Base-by-base conservation (phyloP, 1,140 invertebrate genomes). In the Camponotus pennsylvanicus region DNA sequence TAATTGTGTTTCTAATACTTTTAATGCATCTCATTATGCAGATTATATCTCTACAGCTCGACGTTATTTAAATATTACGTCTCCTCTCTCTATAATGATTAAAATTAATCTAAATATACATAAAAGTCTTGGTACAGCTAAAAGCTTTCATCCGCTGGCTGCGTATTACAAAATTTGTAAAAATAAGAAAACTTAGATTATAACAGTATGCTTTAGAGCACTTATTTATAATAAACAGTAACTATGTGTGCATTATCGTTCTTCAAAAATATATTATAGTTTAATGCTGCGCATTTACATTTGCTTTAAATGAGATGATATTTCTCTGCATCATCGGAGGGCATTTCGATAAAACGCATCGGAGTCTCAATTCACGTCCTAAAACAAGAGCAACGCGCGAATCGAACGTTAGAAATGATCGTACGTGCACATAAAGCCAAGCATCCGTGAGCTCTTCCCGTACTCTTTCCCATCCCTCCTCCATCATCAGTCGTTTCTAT, bases 371-470 rank as follows among this genome's bases (percentile, higher is more conserved):
- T 71, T 82, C 79, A 49, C 69, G 40, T 73, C 18, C 40, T n/a
- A 27, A 73, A 83, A 83, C 73, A 34, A 8, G 52, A 73, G 69
- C 67, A 83, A 42, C 27, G 64, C 52, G 49, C 15, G 32, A 73
- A 61, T 73, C 40, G 27, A 83, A 73, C 69, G 57, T 75, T 83
- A 42, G 55, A 70, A 73, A 73, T 18, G 69, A 71, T 61, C 42
- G 69, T 73, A 73, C 79, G 79, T 61, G 79, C 66, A 45, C 49
- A 80, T 80, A 80, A 80, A 82, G 52, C 52, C 69, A 61, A 73
- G 69, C 55, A 80, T 57, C 37, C 40, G 40, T 34, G 79, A 82
- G 42, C 69, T 63, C 18, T 75, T 40, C 32, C 79, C 37, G 1
- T 52, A 15, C 21, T 59, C 66, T 21, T 55, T 55, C 1, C 40